Conservation (phyloP, 1,140 invertebrate species). For the Drepana arcuata region DNA sequence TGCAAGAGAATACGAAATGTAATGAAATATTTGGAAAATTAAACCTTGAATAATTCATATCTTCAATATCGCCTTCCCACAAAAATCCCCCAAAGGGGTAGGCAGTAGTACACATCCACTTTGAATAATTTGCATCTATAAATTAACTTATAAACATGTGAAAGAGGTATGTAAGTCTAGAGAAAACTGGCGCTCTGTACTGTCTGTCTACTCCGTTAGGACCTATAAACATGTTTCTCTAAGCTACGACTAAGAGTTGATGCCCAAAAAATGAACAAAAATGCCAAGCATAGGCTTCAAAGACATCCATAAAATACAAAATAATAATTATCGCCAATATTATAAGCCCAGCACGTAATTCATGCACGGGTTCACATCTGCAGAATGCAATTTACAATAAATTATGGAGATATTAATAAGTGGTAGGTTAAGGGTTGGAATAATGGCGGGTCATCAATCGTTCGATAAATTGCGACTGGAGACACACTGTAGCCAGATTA, state of each 20-base stretch:
- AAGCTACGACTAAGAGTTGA: too few relatives aligned
- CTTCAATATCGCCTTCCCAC: too few relatives aligned
- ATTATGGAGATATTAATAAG: conserved; percentile 70
- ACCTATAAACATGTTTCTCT: too few relatives aligned
- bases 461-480: conserved; percentile 66
- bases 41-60: too few relatives aligned
- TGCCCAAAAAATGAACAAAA: not conserved
- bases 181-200: not conserved
- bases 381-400: conserved; percentile 70
- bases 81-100: too few relatives aligned
- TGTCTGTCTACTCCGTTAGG: too few relatives aligned
- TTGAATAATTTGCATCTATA: too few relatives aligned
- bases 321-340: not conserved
- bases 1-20: too few relatives aligned
- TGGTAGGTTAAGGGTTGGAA: conserved; percentile 63
- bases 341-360: conserved; percentile 15
- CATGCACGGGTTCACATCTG: conserved; percentile 39
- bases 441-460: conserved; percentile 63
- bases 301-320: not conserved
- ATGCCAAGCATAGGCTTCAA: not conserved
- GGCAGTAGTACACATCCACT: too few relatives aligned
- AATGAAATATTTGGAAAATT: too few relatives aligned
- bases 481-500: conserved; percentile 65
- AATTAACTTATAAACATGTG: not conserved
- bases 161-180: not conserved